Evolutionary conservation across 2,797 vertebrate genomes (phyloP).

Genomic region (Neopelma chrysocephalum): DNA sequence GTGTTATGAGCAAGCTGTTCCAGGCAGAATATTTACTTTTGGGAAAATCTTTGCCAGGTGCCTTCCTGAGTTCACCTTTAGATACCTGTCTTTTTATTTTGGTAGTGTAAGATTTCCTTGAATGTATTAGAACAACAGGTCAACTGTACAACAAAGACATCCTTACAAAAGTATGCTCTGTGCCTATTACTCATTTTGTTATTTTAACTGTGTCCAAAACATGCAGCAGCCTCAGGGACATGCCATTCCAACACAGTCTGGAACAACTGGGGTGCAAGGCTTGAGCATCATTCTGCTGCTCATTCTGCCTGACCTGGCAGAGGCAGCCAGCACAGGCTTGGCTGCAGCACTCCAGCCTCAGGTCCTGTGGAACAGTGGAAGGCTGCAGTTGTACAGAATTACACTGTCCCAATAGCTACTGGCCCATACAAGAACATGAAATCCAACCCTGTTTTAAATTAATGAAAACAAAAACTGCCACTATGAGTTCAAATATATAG

Average conservation of each 20-base stretch:
- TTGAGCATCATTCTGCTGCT: not conserved
- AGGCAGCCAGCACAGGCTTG: not conserved
- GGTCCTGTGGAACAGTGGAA: not conserved
- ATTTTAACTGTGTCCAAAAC: not conserved
- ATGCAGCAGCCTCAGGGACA: not conserved
- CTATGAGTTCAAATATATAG: not conserved
- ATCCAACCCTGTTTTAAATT: not conserved
- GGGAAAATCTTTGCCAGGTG: not conserved
- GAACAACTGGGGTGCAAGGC: accelerated
- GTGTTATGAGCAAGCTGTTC: not conserved
- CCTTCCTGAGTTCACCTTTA: not conserved
- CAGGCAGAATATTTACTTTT: not conserved
- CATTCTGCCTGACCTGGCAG: not conserved
- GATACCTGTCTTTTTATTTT: not conserved
- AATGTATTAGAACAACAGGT: not conserved
- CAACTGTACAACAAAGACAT: not conserved
- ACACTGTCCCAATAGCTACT: not conserved
- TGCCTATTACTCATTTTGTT: not conserved
- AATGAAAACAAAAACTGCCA: not conserved
- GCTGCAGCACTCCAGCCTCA: not conserved
- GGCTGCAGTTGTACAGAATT: not conserved
- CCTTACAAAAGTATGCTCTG: not conserved
- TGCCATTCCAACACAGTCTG: not conserved
- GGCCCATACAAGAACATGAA: not conserved
- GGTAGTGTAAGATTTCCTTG: not conserved